phyloP scores from a whole-genome alignment of 2,888 invertebrate genomes.

The Eledone cirrhosa region DNA sequence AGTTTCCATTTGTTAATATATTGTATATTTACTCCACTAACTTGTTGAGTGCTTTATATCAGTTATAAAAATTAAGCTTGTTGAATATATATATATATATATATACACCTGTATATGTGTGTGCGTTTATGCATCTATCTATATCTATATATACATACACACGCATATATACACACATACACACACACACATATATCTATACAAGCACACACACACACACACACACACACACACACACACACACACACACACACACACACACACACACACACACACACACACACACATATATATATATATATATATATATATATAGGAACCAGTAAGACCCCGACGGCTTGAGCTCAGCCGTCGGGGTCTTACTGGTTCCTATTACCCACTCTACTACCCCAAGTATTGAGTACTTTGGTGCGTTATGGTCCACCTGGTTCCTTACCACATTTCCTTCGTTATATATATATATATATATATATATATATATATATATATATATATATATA shows the following conservation, averaged over 20 bases:
- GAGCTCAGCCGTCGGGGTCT: no score
- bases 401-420: no score
- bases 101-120: constrained; percentile 7
- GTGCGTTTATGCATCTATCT: constrained; percentile 10
- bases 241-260: neutral
- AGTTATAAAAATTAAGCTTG: no score
- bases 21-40: no score
- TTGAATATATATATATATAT: neutral
- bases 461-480: no score
- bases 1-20: no score
- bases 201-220: neutral
- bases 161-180: constrained; percentile 17
- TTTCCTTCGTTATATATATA: no score
- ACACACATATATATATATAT: neutral
- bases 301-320: neutral
- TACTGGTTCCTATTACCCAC: neutral
- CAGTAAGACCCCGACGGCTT: neutral
- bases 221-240: neutral
- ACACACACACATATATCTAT: constrained; percentile 18
- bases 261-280: no score
- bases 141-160: neutral
- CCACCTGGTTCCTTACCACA: no score
- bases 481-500: no score
- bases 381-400: no score
- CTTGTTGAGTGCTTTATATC: no score